Conservation (phyloP, 2,888 invertebrate species). For the Dendrolimus pini region DNA sequence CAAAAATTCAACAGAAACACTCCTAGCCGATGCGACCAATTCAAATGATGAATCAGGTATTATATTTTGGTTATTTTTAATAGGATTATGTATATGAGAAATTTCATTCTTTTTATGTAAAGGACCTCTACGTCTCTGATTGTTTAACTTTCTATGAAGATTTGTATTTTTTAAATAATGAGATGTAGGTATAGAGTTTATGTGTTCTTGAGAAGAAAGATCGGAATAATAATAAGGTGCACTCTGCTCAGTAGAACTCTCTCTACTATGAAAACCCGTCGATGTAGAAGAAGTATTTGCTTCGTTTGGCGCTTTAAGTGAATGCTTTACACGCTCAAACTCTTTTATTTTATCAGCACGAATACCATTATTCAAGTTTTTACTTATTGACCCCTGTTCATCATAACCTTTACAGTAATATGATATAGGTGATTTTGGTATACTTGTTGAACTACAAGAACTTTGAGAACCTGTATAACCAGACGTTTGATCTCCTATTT, state of each 20-base stretch:
- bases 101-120: slow-evolving; percentile 80
- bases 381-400: slow-evolving; percentile 50
- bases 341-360: slow-evolving; percentile 64
- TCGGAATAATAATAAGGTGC: slow-evolving; percentile 94
- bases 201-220: slow-evolving; percentile 74
- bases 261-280: slow-evolving; percentile 77
- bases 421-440: slow-evolving; percentile 58
- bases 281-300: slow-evolving; percentile 50
- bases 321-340: slow-evolving; percentile 59
- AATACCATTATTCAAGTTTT: slow-evolving; percentile 60
- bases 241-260: slow-evolving; percentile 80
- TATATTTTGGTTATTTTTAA: slow-evolving; percentile 61
- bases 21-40: slow-evolving; percentile 76
- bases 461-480: slow-evolving; percentile 53
- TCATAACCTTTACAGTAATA: slow-evolving; percentile 66
- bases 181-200: slow-evolving; percentile 59
- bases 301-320: slow-evolving; percentile 41
- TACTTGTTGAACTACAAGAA: slow-evolving; percentile 50
- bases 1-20: slow-evolving; percentile 81
- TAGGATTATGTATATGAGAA: slow-evolving; percentile 84
- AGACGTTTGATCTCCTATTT: slow-evolving; percentile 39
- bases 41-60: slow-evolving; percentile 59
- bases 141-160: slow-evolving; percentile 79
- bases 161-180: slow-evolving; percentile 70
- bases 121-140: slow-evolving; percentile 81